Conservation (phyloP, 2,113 vertebrate genomes). For the Dinomys branickii region DNA sequence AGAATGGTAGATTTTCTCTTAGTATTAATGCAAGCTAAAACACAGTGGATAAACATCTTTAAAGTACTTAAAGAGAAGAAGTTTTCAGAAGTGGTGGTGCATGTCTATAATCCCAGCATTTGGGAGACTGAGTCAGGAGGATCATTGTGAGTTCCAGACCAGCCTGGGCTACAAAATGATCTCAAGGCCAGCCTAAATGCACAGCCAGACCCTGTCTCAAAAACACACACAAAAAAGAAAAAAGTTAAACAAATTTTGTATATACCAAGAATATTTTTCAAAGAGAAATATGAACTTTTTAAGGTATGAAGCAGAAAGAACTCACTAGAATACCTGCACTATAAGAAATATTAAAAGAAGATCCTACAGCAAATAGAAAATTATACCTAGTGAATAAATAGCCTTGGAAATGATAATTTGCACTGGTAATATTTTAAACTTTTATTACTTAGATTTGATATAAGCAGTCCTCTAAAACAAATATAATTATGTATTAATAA, state of each 20-base stretch:
- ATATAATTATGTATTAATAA: neutral
- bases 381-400: neutral
- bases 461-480: neutral
- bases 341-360: constrained; percentile 20
- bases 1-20: constrained; percentile 29
- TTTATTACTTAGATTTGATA: neutral
- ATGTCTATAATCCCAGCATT: too few relatives aligned
- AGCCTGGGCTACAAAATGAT: too few relatives aligned
- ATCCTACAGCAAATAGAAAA: neutral
- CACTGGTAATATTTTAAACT: neutral
- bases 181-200: too few relatives aligned
- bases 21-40: neutral
- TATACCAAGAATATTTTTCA: constrained; percentile 22
- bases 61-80: neutral
- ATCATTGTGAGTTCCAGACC: too few relatives aligned
- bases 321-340: constrained; percentile 7
- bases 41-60: constrained; percentile 1
- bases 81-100: too few relatives aligned
- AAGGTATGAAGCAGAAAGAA: neutral
- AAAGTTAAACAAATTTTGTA: constrained; percentile 16
- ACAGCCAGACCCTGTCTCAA: too few relatives aligned
- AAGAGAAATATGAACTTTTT: neutral
- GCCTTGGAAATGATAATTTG: constrained; percentile 7
- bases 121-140: too few relatives aligned
- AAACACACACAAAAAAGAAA: too few relatives aligned